Base-by-base conservation (phyloP, 2,113 vertebrate genomes). In the Fregata magnificens region DNA sequence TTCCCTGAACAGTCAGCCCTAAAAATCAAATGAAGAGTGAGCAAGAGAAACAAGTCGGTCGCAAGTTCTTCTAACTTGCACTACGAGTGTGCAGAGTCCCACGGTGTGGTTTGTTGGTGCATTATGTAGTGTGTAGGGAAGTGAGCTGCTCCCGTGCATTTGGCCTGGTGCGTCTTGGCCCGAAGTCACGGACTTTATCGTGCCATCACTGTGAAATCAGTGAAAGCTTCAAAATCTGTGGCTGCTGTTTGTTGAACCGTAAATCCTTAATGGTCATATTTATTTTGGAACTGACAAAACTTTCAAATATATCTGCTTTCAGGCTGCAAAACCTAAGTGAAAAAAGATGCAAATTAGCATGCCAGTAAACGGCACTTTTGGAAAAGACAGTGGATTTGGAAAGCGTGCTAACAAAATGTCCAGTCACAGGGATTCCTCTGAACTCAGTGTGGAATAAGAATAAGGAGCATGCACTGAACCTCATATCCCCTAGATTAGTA, bases 171-270 rank as follows among this genome's bases (percentile, higher is more conserved):
- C 2, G 0, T 56, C 56, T 59, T 88, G 67, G 61, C 69, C 66
- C 16, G 0, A n/a, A 88, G 38, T 73, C 61, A 40, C 1, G 1
- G 52, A 16, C 59, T 62, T 65, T 28, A 9, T 79, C 5, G 2
- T 82, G 61, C 61, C 6, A 0, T 85, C 85, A 26, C n/a, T 76
- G 42, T 44, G 82, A 92, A 93, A 82, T 82, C 59, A 32, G 24
- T 38, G 53, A 59, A 92, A 70, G 29, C 63, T 95, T 87, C 66
- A 77, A 53, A 82, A 92, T 63, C 49, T 49, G 9, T 87, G 73
- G 38, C 70, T 80, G 16, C 45, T 59, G 42, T 81, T 86, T 66
- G 28, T 38, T 80, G 56, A 82, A 40, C 42, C 4, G 0, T 71
- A 88, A 92, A 86, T 90, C 59, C 50, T 67, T 79, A 76, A 32